These are phyloP conservation scores for Periophthalmus modestus DNA, from an alignment of 2,113 vertebrate genomes.

Conservation along the genomic window DNA sequence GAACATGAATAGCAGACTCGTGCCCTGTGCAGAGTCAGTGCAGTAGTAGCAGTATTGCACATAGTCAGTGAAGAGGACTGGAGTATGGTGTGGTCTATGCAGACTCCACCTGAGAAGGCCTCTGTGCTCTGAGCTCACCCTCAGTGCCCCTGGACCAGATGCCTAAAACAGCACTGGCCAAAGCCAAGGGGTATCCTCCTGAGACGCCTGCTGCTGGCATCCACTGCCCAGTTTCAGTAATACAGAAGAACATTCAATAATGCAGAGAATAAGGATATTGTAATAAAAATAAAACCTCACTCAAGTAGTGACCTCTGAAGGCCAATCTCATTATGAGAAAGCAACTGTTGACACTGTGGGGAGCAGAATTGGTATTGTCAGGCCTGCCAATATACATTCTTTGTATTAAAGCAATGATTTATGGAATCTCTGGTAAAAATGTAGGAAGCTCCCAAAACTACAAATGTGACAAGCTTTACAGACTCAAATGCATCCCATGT, in stretches of 20 bases:
- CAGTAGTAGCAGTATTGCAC: slow-evolving; percentile 61
- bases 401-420: slow-evolving; percentile 64
- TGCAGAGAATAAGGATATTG: slow-evolving; percentile 48
- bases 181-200: slow-evolving; percentile 41
- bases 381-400: slow-evolving; percentile 73
- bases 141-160: slow-evolving; percentile 12
- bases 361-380: slow-evolving; percentile 64
- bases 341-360: slow-evolving; percentile 49
- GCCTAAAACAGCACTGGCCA: slow-evolving; percentile 41
- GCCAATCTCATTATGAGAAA: slow-evolving; percentile 28
- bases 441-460: slow-evolving; percentile 66
- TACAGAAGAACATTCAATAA: slow-evolving; percentile 71
- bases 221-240: slow-evolving; percentile 25
- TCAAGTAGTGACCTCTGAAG: slow-evolving; percentile 20
- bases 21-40: slow-evolving; percentile 36
- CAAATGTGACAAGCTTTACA: slow-evolving; percentile 56
- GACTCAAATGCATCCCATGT: slow-evolving; percentile 37
- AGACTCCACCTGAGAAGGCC: slow-evolving; percentile 60
- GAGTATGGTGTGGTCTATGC: slow-evolving; percentile 27
- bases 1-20: slow-evolving; percentile 32
- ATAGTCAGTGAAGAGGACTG: slow-evolving; percentile 25
- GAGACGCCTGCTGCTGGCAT: slow-evolving; percentile 29
- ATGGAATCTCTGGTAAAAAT: slow-evolving; percentile 59
- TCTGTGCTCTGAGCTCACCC: slow-evolving; percentile 29
- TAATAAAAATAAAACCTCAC: background rate